Evolutionary conservation across 2,797 vertebrate species (phyloP).

Genomic region (Harpagifer antarcticus): DNA sequence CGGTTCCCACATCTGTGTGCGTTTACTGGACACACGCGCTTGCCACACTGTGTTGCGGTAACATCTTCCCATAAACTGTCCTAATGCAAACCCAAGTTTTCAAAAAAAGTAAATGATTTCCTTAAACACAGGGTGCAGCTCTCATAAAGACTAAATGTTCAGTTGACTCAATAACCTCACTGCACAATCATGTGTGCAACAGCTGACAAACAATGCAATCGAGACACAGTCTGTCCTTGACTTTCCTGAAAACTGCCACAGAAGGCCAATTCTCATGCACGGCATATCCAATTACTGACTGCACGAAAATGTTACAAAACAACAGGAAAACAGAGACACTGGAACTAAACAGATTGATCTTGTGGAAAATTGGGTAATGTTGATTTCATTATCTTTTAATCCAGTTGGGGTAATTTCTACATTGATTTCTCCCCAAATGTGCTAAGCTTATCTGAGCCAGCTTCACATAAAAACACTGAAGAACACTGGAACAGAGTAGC

Average conservation of each 20-base stretch:
- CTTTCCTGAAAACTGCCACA: constrained; percentile 28
- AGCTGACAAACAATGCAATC: constrained; percentile 30
- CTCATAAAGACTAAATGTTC: constrained; percentile 24
- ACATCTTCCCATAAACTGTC: constrained; percentile 39
- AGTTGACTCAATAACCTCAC: constrained; percentile 34
- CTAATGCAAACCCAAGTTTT: constrained; percentile 40
- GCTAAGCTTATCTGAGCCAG: constrained; percentile 43
- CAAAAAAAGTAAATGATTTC: constrained; percentile 6
- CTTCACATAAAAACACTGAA: constrained; percentile 11
- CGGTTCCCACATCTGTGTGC: constrained; percentile 51
- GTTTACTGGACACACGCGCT: constrained; percentile 44
- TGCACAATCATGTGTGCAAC: constrained; percentile 20
- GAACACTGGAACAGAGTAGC: constrained; percentile 22
- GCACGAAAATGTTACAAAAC: constrained; percentile 42
- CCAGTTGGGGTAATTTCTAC: constrained; percentile 21
- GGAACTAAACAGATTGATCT: constrained; percentile 11
- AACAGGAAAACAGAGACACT: constrained; percentile 6
- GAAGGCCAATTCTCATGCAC: constrained; percentile 11
- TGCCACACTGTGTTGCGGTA: constrained; percentile 25
- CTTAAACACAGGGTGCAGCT: constrained; percentile 22
- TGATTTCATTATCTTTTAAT: constrained; percentile 45
- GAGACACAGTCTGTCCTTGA: constrained; percentile 4
- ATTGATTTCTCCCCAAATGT: constrained; percentile 32
- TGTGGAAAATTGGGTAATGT: constrained; percentile 25
- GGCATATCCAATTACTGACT: background rate